Percentiles rank a stretch among this genome's conserved stretches.
Evolutionary conservation across 2,888 invertebrate species (phyloP).

Genomic region (Standfussiana lucernea): DNA sequence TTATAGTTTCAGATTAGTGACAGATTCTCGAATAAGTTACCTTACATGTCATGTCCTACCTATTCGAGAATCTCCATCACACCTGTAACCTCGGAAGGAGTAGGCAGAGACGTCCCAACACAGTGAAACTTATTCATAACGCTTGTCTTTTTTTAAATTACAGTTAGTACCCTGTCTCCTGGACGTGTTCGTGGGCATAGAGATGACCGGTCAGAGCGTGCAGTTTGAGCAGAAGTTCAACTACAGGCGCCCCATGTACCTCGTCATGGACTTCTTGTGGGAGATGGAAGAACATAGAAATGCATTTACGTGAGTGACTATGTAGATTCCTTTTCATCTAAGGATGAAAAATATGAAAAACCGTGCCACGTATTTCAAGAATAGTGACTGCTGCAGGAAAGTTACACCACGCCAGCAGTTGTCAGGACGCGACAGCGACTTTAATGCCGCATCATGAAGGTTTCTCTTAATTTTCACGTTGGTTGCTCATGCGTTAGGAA

Average conservation of each 20-base stretch:
- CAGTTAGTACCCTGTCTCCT: conserved; percentile 95
- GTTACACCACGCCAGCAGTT: background rate
- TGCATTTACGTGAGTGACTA: conserved; percentile 92
- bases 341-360: background rate
- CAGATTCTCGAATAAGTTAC: too few relatives aligned
- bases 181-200: conserved; percentile 98
- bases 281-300: conserved; percentile 94
- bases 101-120: background rate
- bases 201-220: conserved; percentile 98
- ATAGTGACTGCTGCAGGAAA: background rate
- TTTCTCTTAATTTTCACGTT: background rate
- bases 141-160: conserved; percentile 18
- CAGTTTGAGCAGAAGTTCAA: conserved; percentile 99
- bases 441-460: background rate
- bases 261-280: conserved; percentile 98
- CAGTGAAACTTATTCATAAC: background rate
- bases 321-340: background rate
- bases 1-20: too few relatives aligned
- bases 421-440: background rate
- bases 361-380: background rate
- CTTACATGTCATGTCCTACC: too few relatives aligned
- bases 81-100: background rate
- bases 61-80: background rate
- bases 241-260: conserved; percentile 98
- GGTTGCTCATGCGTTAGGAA: background rate